These are phyloP conservation scores for Narcine bancroftii DNA, from an alignment of 2,113 vertebrate genomes.

Conservation along the genomic window DNA sequence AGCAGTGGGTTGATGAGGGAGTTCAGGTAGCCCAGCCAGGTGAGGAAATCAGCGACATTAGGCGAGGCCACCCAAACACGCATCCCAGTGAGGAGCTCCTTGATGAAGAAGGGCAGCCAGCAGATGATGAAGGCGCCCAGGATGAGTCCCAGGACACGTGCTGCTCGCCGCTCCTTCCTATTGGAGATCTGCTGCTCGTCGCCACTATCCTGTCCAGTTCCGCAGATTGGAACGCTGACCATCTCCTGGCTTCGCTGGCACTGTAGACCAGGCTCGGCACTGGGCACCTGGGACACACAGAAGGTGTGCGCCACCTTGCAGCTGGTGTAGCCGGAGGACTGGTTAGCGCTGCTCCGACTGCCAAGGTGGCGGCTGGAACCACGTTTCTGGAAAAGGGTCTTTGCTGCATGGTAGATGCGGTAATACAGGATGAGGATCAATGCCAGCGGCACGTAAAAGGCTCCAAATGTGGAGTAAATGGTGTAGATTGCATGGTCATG, in stretches of 20 bases:
- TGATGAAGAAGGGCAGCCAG: constrained; percentile 85
- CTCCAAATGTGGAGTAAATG: constrained; percentile 75
- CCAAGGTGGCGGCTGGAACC: constrained; percentile 75
- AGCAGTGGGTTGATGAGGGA: constrained; percentile 82
- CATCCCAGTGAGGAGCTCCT: constrained; percentile 75
- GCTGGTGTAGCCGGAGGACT: constrained; percentile 63
- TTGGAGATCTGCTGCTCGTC: constrained; percentile 70
- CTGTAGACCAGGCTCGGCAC: constrained; percentile 61
- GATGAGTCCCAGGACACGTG: constrained; percentile 76
- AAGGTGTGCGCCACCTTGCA: constrained; percentile 70
- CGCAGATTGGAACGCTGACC: constrained; percentile 55
- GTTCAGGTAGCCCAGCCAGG: constrained; percentile 85
- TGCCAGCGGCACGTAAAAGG: constrained; percentile 79
- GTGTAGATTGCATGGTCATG: constrained; percentile 79
- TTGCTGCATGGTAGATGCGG: constrained; percentile 74
- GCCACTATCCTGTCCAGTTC: constrained; percentile 55
- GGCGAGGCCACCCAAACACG: constrained; percentile 59
- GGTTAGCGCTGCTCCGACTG: constrained; percentile 68
- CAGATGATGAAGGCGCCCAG: constrained; percentile 79
- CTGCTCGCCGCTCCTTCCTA: constrained; percentile 71
- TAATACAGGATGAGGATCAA: constrained; percentile 83
- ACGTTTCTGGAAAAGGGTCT: constrained; percentile 78
- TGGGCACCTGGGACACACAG: constrained; percentile 71
- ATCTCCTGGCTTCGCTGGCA: constrained; percentile 57
- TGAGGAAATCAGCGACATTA: constrained; percentile 69